phyloP scores from a whole-genome alignment of 1,140 invertebrate genomes.

The Calycopis cecrops region DNA sequence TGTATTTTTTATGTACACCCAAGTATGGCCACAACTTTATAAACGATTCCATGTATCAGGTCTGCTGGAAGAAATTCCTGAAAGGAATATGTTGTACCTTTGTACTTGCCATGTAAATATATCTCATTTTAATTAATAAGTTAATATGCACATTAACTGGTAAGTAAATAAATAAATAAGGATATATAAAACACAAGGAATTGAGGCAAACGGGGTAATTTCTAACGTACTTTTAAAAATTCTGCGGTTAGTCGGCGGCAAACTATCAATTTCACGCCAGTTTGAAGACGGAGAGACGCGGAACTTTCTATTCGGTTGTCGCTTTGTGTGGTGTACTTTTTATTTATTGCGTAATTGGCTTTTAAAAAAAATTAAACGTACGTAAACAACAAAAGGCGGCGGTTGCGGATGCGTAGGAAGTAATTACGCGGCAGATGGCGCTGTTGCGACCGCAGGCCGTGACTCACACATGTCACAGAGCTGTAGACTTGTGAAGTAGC shows the following conservation, averaged over 20 bases:
- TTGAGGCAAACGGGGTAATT: background rate
- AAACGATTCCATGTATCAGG: too few species aligned
- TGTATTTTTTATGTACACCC: too few species aligned
- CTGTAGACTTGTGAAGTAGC: too few species aligned
- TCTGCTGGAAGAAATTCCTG: too few species aligned
- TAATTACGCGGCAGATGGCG: constrained; percentile 66
- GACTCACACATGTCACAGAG: constrained; percentile 10
- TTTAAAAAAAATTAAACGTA: constrained; percentile 58
- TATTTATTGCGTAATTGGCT: constrained; percentile 58
- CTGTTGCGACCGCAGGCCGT: constrained; percentile 46
- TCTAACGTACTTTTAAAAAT: constrained; percentile 12
- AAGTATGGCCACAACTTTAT: too few species aligned
- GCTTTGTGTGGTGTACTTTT: constrained; percentile 58
- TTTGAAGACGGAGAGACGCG: constrained; percentile 42
- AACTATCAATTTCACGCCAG: constrained; percentile 56
- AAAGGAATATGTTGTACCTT: too few species aligned
- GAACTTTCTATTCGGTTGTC: constrained; percentile 50
- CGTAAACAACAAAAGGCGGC: constrained; percentile 44
- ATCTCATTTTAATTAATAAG: too few species aligned
- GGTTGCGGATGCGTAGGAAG: constrained; percentile 59
- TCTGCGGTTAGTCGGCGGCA: constrained; percentile 39
- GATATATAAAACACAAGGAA: background rate
- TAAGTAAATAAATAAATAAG: too few species aligned
- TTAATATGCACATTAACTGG: too few species aligned
- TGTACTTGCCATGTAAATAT: too few species aligned